Conservation (phyloP, 1,140 invertebrate genomes). For the Tetranychus cinnabarinus region DNA sequence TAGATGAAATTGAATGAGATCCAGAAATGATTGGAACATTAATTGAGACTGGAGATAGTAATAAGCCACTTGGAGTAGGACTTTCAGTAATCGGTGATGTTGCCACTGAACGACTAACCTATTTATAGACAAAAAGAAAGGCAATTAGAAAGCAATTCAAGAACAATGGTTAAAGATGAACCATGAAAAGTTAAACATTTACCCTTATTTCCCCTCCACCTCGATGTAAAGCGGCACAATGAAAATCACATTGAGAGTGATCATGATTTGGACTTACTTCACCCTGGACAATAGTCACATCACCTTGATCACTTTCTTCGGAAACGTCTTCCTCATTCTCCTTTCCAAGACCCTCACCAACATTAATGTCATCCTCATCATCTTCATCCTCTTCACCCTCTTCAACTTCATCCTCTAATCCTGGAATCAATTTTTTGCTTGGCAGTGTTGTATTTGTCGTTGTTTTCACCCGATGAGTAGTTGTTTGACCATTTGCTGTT, state of each 20-base stretch:
- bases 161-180: no score
- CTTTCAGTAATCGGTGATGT: slow-evolving; percentile 12
- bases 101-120: slow-evolving; percentile 4
- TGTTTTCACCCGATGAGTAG: not conserved
- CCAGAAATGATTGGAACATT: not conserved
- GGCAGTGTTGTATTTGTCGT: not conserved
- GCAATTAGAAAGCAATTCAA: not conserved
- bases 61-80: not conserved
- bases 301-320: slow-evolving; percentile 13
- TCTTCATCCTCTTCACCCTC: not conserved
- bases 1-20: not conserved
- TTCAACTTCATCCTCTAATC: not conserved
- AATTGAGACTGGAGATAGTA: not conserved
- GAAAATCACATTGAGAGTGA: slow-evolving; percentile 60
- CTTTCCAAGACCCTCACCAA: slow-evolving; percentile 4
- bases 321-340: slow-evolving; percentile 4
- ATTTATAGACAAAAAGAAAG: not conserved
- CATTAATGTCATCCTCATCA: not conserved
- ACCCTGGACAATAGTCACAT: not conserved
- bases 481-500: not conserved
- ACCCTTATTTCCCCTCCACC: slow-evolving; percentile 55
- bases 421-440: not conserved
- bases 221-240: slow-evolving; percentile 75
- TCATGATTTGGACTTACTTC: slow-evolving; percentile 12
- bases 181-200: slow-evolving; percentile 22